phyloP scores from a whole-genome alignment of 2,797 vertebrate species.

The Diglossa cyanea region DNA sequence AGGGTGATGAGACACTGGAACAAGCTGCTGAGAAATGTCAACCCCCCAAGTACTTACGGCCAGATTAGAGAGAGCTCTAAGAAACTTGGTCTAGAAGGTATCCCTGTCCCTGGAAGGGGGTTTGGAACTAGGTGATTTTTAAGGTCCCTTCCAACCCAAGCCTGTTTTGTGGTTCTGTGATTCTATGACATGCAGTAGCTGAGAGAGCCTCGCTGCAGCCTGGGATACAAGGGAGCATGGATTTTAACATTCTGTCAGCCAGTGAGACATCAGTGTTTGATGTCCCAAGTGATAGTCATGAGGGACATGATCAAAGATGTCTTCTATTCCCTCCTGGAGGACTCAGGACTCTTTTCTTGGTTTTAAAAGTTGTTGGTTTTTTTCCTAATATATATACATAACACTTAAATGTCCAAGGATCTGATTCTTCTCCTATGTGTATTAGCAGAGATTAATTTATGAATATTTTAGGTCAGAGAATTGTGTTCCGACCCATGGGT shows the following conservation, averaged over 20 bases:
- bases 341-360: not conserved
- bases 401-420: not conserved
- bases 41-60: too few relatives aligned
- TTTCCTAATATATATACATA: not conserved
- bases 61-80: not conserved
- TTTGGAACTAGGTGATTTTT: not conserved
- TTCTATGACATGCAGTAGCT: not conserved
- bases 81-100: not conserved
- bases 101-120: not conserved
- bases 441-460: not conserved
- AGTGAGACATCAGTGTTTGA: not conserved
- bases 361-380: not conserved
- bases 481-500: not conserved
- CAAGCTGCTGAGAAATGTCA: not conserved
- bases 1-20: not conserved
- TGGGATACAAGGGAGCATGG: not conserved
- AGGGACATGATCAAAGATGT: not conserved
- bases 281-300: not conserved
- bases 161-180: not conserved
- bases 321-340: not conserved
- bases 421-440: not conserved
- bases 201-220: not conserved
- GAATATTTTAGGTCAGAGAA: conserved; percentile 26
- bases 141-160: not conserved
- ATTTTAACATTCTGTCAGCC: not conserved